These are phyloP conservation scores for Scolopax bukidnonensis DNA, from an alignment of 2,797 vertebrate genomes.

Conservation along the genomic window DNA sequence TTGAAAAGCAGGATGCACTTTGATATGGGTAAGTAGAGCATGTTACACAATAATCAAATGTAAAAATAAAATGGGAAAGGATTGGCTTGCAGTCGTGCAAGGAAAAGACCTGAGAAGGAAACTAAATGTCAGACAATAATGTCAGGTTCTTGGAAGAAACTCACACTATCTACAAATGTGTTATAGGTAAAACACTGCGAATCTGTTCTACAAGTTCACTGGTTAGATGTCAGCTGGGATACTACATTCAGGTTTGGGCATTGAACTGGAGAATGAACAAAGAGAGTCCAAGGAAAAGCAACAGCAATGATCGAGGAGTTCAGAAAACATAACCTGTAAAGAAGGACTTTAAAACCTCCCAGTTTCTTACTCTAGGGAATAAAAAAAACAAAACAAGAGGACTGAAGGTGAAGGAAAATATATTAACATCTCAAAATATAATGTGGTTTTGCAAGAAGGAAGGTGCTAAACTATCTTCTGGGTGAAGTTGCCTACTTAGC, in stretches of 20 bases:
- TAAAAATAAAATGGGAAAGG: neutral
- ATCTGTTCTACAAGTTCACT: neutral
- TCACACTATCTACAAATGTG: neutral
- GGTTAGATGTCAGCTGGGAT: neutral
- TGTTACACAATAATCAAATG: neutral
- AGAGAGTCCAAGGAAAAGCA: neutral
- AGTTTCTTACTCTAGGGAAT: neutral
- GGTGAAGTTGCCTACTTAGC: neutral
- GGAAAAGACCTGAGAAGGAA: neutral
- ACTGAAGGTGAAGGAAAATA: neutral
- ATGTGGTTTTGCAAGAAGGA: neutral
- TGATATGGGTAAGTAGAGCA: neutral
- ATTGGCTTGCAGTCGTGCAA: neutral
- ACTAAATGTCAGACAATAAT: neutral
- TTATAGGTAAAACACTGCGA: neutral
- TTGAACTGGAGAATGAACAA: neutral
- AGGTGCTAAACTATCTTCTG: neutral
- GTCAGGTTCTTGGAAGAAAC: neutral
- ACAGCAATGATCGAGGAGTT: neutral
- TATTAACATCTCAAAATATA: neutral
- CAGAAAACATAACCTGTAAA: neutral
- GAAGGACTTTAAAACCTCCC: neutral
- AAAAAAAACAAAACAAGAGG: neutral
- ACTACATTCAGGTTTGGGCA: neutral
- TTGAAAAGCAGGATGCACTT: neutral